Percentiles rank a stretch among this genome's conserved stretches.
These are phyloP conservation scores for Orchestia grillus DNA, from an alignment of 1,140 invertebrate genomes.

Conservation along the genomic window DNA sequence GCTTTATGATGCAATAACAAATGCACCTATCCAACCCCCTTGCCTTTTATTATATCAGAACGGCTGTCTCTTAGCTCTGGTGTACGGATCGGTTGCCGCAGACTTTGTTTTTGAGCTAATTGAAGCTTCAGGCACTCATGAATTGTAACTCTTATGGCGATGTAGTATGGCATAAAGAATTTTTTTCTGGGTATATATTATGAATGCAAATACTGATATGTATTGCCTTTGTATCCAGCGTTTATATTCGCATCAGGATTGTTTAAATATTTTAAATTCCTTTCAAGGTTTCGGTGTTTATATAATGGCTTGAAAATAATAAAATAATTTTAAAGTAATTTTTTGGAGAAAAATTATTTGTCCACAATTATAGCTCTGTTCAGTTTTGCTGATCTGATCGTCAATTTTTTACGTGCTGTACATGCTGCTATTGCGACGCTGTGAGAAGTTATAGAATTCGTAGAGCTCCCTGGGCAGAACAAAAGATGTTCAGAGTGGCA, in stretches of 20 bases:
- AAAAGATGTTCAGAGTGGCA: background rate
- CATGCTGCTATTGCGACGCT: background rate
- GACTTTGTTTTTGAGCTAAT: background rate
- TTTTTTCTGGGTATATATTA: background rate
- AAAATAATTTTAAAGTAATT: background rate
- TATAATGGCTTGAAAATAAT: background rate
- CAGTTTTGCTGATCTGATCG: background rate
- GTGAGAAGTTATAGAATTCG: background rate
- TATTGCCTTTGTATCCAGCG: background rate
- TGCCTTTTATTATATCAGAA: background rate
- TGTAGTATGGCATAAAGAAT: background rate
- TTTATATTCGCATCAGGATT: background rate
- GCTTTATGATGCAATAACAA: background rate
- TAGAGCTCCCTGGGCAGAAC: background rate
- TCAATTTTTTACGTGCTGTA: background rate
- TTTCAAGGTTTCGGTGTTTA: background rate
- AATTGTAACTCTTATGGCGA: background rate
- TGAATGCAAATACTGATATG: background rate
- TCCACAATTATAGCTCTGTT: background rate
- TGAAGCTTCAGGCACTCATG: background rate
- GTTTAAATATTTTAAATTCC: background rate
- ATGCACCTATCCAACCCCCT: background rate
- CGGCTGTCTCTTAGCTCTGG: background rate
- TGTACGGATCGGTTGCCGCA: background rate
- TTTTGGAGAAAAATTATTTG: background rate